Evolutionary conservation across 2,797 vertebrate species (phyloP), one percentile per base, ranked within the genome.

Genomic region (Enteromius trimaculatus): DNA sequence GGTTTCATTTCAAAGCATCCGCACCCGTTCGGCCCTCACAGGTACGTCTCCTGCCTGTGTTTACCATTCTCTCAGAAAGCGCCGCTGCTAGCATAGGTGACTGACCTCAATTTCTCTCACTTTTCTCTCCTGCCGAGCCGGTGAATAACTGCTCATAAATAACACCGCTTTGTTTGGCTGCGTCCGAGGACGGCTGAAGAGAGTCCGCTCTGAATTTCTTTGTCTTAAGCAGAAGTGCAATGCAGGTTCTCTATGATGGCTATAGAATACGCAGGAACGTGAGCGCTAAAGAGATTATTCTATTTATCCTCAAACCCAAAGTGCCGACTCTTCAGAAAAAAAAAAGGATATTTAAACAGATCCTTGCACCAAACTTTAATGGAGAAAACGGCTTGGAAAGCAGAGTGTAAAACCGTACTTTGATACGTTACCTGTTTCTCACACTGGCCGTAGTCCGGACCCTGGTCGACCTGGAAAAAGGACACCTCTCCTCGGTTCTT

Each of bases 371-470:
- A 4, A 76, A 23, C 21, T 26, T 8, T 66, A 37, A 51, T 10
- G 26, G 6, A 13, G 19, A 31, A 34, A 21, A 65, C n/a, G 26
- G 17, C 17, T 47, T 47, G 58, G 10, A 65, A 65, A 78, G 29
- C 13, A 7, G 26, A 66, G 13, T 21, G 13, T 17, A 14, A 79
- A 72, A 31, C 0, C 5, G 3, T 11, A 60, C 23, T 74, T 23
- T 53, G 44, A 71, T 51, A 8, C n/a, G 31, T 2, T 90, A 99
- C 98, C 95, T 98, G 97, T 91, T 99, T 99, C 88, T 97, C 96
- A 94, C 96, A 97, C 83, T 97, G 96, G 65, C 97, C 96, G 16
- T 98, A 99, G 87, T 98, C 97, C 0, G 97, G 79, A 39, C 97
- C 94, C 88, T 97, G 96, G 7, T 95, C 92, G 26, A 97, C 90